Percentiles rank a stretch among this genome's conserved stretches.
Evolutionary conservation across 2,888 invertebrate genomes (phyloP).

Genomic region (Caenorhabditis angaria): DNA sequence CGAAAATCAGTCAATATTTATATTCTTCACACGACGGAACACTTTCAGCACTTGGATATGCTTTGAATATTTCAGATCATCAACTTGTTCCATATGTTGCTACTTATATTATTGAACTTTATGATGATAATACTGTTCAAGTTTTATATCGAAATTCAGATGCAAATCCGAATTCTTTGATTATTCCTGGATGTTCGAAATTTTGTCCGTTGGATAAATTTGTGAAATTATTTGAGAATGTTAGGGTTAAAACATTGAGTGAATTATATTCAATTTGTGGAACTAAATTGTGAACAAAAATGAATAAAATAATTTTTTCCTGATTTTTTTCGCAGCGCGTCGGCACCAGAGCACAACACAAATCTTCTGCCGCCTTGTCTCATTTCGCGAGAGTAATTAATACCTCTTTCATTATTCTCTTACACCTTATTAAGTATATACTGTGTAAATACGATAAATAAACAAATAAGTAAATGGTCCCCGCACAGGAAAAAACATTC

Average conservation of each 20-base stretch:
- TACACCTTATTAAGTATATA: constrained; percentile 1
- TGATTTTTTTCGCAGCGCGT: too few species aligned
- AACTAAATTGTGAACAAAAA: too few species aligned
- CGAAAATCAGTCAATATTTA: constrained; percentile 26
- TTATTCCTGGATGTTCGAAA: constrained; percentile 31
- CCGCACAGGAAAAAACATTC: constrained; percentile 2
- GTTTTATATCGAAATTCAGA: constrained; percentile 42
- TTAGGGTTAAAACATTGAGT: not conserved
- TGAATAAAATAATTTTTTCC: too few species aligned
- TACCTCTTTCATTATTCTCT: too few species aligned
- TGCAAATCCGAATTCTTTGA: constrained; percentile 16
- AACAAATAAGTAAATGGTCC: not conserved
- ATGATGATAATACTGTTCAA: constrained; percentile 44
- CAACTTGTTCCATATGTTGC: constrained; percentile 52
- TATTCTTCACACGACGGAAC: constrained; percentile 58
- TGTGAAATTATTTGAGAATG: not conserved
- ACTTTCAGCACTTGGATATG: constrained; percentile 38
- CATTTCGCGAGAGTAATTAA: too few species aligned
- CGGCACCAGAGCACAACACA: too few species aligned
- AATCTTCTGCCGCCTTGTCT: too few species aligned
- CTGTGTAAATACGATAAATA: not conserved
- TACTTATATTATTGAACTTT: constrained; percentile 47
- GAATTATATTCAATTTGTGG: not conserved
- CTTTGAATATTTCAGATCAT: constrained; percentile 47
- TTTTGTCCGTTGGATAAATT: constrained; percentile 35